Base-by-base conservation (phyloP, 2,797 vertebrate genomes). In the Karalla daura region DNA sequence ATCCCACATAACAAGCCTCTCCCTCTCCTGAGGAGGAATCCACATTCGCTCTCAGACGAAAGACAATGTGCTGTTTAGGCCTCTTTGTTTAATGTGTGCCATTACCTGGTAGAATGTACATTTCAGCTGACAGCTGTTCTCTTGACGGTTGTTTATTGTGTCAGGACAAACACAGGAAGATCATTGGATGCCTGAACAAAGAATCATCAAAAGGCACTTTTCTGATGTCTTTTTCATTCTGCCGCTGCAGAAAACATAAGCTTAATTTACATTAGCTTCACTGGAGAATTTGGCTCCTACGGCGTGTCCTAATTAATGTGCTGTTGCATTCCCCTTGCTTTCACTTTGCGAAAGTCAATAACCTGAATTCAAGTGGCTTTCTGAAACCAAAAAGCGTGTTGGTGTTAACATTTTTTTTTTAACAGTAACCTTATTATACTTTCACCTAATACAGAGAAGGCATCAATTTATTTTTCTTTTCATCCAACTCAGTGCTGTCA, bases 81-180 rank as follows among this genome's bases (percentile, higher is more conserved):
- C 64, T 35, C 75, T 85, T 79, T 78, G 58, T 52, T 66, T 70
- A 60, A 82, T 83, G 70, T 64, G 66, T 46, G 60, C 70, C 39
- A 25, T 78, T 83, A 77, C 75, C 75, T 78, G 76, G 52, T 43
- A 25, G 74, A 74, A 81, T 45, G 76, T 75, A 75, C 41, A 65
- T 78, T 66, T 74, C 59, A 39, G 49, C 40, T 63, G 77, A 80
- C 86, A 86, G 76, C 76, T 74, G 66, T 79, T 81, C 64, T 68
- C 66, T 47, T 45, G 46, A 68, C 55, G 66, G 23, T 58, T 80
- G 78, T 86, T 77, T 70, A 74, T 70, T 46, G 52, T 76, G 61
- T 71, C 53, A 61, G 47, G 49, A 62, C 5, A 9, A 80, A 78
- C 70, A 73, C 70, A 25, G 37, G 28, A 58, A 65, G 66, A 83